phyloP scores from a whole-genome alignment of 2,797 vertebrate genomes.

The Danio choprae region DNA sequence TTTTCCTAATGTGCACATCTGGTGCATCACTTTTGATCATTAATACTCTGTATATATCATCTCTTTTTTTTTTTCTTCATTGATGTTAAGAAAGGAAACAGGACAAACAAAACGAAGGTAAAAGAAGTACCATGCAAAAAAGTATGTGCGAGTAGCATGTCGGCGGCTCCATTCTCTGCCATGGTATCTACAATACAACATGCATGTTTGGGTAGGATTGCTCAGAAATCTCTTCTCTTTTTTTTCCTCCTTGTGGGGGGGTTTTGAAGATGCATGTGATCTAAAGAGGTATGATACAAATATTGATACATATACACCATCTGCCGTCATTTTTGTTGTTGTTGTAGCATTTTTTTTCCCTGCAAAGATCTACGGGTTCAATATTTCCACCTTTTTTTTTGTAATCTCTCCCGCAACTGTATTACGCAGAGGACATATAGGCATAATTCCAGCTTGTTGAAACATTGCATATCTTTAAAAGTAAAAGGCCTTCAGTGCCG shows the following conservation, averaged over 20 bases:
- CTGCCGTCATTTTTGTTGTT: slow-evolving; percentile 35
- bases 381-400: slow-evolving; percentile 51
- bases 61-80: slow-evolving; percentile 22
- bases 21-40: slow-evolving; percentile 58
- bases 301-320: slow-evolving; percentile 79
- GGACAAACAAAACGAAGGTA: slow-evolving; percentile 59
- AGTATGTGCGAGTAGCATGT: slow-evolving; percentile 60
- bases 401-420: slow-evolving; percentile 71
- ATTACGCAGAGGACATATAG: slow-evolving; percentile 65
- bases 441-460: slow-evolving; percentile 72
- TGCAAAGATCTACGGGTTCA: slow-evolving; percentile 54
- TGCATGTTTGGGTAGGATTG: slow-evolving; percentile 70
- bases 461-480: slow-evolving; percentile 80
- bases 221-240: slow-evolving; percentile 46
- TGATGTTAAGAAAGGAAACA: slow-evolving; percentile 62
- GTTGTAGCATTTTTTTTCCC: slow-evolving; percentile 31
- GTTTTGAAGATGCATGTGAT: slow-evolving; percentile 79
- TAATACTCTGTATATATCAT: slow-evolving; percentile 61
- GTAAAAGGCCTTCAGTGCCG: slow-evolving; percentile 72
- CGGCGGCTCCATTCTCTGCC: slow-evolving; percentile 63
- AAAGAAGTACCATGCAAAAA: slow-evolving; percentile 76
- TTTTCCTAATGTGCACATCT: slow-evolving; percentile 57
- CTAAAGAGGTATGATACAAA: slow-evolving; percentile 80
- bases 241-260: slow-evolving; percentile 54
- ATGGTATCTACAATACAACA: slow-evolving; percentile 76